Base-by-base conservation (phyloP, 2,797 vertebrate genomes). In the Cottoperca gobio region DNA sequence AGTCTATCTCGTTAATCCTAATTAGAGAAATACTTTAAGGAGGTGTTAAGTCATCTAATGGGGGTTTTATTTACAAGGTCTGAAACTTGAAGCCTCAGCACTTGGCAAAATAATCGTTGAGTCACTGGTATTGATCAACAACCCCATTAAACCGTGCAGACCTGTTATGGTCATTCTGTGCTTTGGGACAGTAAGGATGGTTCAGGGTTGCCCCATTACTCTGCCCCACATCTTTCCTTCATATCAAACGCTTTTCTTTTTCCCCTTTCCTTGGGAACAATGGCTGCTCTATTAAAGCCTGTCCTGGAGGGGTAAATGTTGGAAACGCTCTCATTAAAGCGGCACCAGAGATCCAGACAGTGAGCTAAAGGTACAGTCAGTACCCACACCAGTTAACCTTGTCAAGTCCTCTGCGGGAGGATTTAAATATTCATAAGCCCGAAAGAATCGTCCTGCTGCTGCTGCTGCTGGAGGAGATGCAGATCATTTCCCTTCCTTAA, bases 1-100 rank as follows among this genome's bases (percentile, higher is more conserved):
- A 19, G 23, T 17, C 26, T 13, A 35, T 73, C 63, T 63, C 52
- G 33, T 70, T 71, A 82, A 84, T 78, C 61, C 79, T 63, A 78
- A 81, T 79, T 79, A 54, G 40, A 61, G 46, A 67, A 81, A 73
- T 46, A 67, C 61, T 76, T 86, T 72, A 81, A 71, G 61, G 49
- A 6, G 42, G 52, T 48, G 68, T 78, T 63, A 70, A 83, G 49
- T 81, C 72, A 57, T 75, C 73, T 81, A 64, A 87, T 85, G 70
- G 72, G 4, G 49, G 48, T 88, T 84, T 88, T 88, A 88, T 89
- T 87, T 87, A 81, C 80, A 79, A 40, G 54, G 71, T 46, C 40
- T 70, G 49, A 78, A 78, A 78, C 24, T 14, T 74, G 72, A 80
- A 55, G 81, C 54, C 55, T 85, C 75, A 78, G 86, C 83, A 81